phyloP scores from a whole-genome alignment of 2,797 vertebrate species.

The Leptatherina wallacei region DNA sequence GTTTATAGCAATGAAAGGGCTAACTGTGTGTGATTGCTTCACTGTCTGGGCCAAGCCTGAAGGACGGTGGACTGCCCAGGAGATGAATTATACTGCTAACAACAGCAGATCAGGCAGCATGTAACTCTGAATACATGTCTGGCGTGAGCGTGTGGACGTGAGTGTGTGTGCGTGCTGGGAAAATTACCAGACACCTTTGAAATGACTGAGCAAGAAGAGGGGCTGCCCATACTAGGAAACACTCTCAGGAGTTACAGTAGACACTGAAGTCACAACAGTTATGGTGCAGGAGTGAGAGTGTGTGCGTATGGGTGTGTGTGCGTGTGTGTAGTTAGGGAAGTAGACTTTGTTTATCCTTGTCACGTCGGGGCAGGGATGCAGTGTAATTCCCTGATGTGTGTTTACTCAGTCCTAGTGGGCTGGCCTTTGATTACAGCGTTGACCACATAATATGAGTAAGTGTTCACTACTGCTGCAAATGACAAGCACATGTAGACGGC shows the following conservation, averaged over 20 bases:
- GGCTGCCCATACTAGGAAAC: conserved; percentile 79
- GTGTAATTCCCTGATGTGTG: conserved; percentile 78
- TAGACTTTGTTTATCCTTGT: conserved; percentile 70
- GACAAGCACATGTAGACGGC: conserved; percentile 81
- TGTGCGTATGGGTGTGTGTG: conserved; percentile 31
- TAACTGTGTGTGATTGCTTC: conserved; percentile 77
- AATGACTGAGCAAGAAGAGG: conserved; percentile 47
- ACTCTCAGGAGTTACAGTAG: conserved; percentile 35
- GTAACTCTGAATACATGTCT: conserved; percentile 61
- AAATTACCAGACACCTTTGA: conserved; percentile 52
- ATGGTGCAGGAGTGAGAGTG: conserved; percentile 41
- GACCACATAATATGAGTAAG: conserved; percentile 82
- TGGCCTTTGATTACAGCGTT: conserved; percentile 79
- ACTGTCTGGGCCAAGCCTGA: conserved; percentile 62
- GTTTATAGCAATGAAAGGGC: conserved; percentile 84
- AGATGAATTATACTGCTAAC: conserved; percentile 64
- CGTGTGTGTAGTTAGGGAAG: conserved; percentile 36
- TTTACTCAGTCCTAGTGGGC: conserved; percentile 78
- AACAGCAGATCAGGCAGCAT: conserved; percentile 65
- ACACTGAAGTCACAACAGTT: conserved; percentile 43
- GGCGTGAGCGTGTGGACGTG: conserved; percentile 41
- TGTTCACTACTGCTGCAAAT: conserved; percentile 77
- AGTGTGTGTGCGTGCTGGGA: conserved; percentile 43
- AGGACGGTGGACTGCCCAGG: conserved; percentile 63
- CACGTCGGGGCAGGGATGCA: conserved; percentile 67